Evolutionary conservation across 2,888 invertebrate species (phyloP).

Genomic region (Cancer borealis): DNA sequence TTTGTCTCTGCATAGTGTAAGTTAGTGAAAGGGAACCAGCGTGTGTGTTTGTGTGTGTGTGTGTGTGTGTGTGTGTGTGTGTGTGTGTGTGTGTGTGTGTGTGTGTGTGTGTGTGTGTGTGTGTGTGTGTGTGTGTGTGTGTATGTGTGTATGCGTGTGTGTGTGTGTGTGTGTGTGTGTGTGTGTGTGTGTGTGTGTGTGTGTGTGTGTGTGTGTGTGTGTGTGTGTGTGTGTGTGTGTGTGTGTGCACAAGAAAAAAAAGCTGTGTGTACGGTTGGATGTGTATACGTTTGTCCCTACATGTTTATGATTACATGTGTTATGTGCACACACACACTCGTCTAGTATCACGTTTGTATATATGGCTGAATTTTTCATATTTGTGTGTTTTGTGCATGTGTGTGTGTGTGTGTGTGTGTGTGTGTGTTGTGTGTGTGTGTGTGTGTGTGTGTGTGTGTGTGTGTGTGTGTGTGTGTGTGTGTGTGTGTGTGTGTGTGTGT

Average conservation of each 20-base stretch:
- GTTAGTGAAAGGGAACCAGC: not conserved
- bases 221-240: not conserved
- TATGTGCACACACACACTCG: conserved; percentile 54
- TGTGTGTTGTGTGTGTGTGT: conserved; percentile 59
- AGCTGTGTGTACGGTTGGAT: not conserved
- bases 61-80: conserved; percentile 46
- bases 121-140: not conserved
- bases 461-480: conserved; percentile 62
- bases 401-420: conserved; percentile 49
- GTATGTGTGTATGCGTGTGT: too few relatives aligned
- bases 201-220: not conserved
- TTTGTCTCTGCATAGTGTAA: not conserved
- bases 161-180: not conserved
- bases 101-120: conserved; percentile 21
- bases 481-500: conserved; percentile 54
- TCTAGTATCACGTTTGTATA: conserved; percentile 54
- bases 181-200: too few relatives aligned
- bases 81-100: conserved; percentile 35
- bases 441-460: conserved; percentile 50
- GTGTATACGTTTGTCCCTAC: conserved; percentile 36
- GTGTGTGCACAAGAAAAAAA: not conserved
- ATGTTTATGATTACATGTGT: conserved; percentile 60
- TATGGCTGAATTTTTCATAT: conserved; percentile 53
- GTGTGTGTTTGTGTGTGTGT: conserved; percentile 48
- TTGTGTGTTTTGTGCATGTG: conserved; percentile 56